phyloP scores from a whole-genome alignment of 2,113 vertebrate species.

The Dipodomys merriami region DNA sequence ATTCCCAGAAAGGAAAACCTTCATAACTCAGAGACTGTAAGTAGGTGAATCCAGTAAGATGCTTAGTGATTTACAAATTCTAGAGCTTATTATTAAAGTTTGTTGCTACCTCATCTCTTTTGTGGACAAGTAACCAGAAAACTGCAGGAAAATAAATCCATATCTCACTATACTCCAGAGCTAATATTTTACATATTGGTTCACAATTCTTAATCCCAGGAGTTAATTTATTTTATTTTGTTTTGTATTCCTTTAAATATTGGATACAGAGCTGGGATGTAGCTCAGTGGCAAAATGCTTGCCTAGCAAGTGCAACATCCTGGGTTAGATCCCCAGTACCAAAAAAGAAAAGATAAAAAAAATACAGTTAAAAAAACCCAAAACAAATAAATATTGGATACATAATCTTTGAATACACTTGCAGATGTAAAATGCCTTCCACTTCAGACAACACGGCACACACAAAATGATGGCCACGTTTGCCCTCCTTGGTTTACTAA shows the following conservation, averaged over 20 bases:
- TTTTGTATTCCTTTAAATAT: too few relatives aligned
- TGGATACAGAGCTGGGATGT: too few relatives aligned
- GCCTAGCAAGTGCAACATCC: too few relatives aligned
- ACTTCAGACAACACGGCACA: background rate
- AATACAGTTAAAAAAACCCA: too few relatives aligned
- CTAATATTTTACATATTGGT: background rate
- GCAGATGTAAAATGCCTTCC: too few relatives aligned
- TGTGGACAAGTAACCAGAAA: background rate
- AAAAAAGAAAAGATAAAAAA: too few relatives aligned
- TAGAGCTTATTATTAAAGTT: background rate
- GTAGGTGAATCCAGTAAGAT: conserved; percentile 33
- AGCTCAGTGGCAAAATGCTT: too few relatives aligned
- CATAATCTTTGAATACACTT: too few relatives aligned
- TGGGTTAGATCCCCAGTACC: too few relatives aligned
- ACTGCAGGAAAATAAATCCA: background rate
- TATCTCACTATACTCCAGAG: background rate
- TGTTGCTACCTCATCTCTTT: background rate
- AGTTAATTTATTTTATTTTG: background rate
- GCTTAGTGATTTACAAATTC: background rate
- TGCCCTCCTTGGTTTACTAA: background rate
- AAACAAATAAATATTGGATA: too few relatives aligned
- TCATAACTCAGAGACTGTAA: conserved; percentile 14
- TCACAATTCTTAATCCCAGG: background rate
- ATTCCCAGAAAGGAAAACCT: conserved; percentile 39
- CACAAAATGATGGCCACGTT: background rate